phyloP scores from a whole-genome alignment of 2,797 vertebrate species.

The Urosaurus nigricauda region DNA sequence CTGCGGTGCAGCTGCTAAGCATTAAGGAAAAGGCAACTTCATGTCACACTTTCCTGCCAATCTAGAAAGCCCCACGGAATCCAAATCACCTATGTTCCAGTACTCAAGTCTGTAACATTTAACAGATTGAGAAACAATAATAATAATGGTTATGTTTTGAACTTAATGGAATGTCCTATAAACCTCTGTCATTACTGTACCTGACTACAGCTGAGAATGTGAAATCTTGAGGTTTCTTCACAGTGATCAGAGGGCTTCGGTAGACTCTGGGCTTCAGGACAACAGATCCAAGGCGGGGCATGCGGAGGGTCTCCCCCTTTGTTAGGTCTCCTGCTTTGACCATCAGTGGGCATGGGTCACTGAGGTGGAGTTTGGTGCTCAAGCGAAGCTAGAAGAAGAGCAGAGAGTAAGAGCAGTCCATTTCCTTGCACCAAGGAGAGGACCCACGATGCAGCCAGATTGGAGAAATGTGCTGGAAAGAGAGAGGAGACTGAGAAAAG shows the following conservation, averaged over 20 bases:
- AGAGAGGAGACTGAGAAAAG: background rate
- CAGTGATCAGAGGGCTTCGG: slow-evolving; percentile 25
- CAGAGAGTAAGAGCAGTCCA: background rate
- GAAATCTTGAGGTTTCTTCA: slow-evolving; percentile 36
- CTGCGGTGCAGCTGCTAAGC: too few species aligned
- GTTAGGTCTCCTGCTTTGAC: background rate
- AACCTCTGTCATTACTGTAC: background rate
- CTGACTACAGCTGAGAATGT: slow-evolving; percentile 27
- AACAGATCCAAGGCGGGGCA: slow-evolving; percentile 4
- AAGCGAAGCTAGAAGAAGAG: slow-evolving; percentile 19
- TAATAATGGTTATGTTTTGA: background rate
- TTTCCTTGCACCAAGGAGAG: background rate
- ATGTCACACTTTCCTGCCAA: too few species aligned
- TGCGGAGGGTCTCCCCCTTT: background rate
- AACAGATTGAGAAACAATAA: too few species aligned
- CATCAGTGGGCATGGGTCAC: slow-evolving; percentile 12
- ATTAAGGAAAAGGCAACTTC: too few species aligned
- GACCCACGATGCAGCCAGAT: background rate
- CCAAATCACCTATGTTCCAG: too few species aligned
- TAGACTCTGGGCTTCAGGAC: slow-evolving; percentile 15
- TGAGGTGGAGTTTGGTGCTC: slow-evolving; percentile 9
- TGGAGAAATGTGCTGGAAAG: background rate
- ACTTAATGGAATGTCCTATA: background rate
- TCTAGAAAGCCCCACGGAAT: too few species aligned
- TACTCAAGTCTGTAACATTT: too few species aligned